Evolutionary conservation across 2,797 vertebrate genomes (phyloP).

Genomic region (Cuniculus paca): DNA sequence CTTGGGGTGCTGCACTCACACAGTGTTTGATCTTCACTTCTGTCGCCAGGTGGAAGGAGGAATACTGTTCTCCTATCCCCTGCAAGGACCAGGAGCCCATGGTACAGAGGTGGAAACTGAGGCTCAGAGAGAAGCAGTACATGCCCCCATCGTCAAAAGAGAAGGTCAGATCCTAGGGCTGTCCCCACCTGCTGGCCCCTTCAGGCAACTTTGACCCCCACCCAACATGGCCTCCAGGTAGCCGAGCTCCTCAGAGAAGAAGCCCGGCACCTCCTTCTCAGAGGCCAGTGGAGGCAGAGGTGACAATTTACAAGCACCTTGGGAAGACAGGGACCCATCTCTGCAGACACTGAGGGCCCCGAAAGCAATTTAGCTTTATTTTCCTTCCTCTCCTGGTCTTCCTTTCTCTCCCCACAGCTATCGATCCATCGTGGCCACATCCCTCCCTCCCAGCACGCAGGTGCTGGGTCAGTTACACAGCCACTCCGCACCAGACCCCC

Average conservation of each 20-base stretch:
- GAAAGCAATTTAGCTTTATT: background rate
- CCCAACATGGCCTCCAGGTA: background rate
- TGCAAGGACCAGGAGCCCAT: background rate
- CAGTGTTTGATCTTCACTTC: accelerated
- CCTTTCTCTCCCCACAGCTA: background rate
- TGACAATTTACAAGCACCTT: background rate
- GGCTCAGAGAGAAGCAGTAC: no score
- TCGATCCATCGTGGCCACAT: accelerated
- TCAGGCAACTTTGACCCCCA: background rate
- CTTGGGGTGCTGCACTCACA: background rate
- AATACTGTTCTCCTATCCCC: background rate
- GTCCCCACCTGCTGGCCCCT: background rate
- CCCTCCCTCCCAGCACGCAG: background rate
- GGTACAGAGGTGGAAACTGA: background rate
- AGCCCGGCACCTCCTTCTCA: accelerated
- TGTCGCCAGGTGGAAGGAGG: background rate
- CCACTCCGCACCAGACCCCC: background rate
- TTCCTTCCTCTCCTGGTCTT: background rate
- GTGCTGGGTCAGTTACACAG: background rate
- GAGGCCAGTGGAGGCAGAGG: background rate
- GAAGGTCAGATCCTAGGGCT: background rate
- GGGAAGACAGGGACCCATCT: background rate
- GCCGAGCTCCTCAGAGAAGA: background rate
- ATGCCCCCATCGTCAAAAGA: background rate
- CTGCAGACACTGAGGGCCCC: background rate